phyloP scores from a whole-genome alignment of 2,113 vertebrate genomes.

The Oceanodroma tethys region DNA sequence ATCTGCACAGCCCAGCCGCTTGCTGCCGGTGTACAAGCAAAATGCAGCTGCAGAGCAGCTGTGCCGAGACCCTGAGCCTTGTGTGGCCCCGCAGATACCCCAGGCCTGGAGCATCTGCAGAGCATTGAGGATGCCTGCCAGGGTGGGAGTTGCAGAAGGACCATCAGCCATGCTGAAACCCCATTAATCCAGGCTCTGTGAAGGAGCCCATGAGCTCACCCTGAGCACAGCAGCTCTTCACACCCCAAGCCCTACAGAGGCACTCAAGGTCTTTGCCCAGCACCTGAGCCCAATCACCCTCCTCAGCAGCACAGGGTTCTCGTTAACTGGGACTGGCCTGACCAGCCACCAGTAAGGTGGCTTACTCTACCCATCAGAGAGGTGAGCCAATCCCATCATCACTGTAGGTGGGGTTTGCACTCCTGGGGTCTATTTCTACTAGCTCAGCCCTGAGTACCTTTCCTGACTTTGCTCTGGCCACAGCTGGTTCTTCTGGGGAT shows the following conservation, averaged over 20 bases:
- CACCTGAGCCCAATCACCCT: not conserved
- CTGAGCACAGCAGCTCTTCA: not conserved
- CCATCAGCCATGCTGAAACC: not conserved
- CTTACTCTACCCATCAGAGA: not conserved
- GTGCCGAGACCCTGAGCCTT: not conserved
- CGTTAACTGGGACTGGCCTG: not conserved
- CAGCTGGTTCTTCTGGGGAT: not conserved
- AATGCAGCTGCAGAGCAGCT: conserved; percentile 34
- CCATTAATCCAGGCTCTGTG: not conserved
- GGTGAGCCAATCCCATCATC: not conserved
- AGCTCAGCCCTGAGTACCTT: fast-evolving
- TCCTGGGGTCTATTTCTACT: not conserved
- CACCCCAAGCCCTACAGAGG: not conserved
- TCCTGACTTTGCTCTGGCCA: not conserved
- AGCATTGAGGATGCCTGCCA: not conserved
- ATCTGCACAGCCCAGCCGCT: not conserved
- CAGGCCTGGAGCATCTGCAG: not conserved
- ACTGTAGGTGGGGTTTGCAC: not conserved
- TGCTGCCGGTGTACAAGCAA: not conserved
- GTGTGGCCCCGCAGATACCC: not conserved
- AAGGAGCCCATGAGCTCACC: too few species aligned
- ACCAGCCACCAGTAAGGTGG: not conserved
- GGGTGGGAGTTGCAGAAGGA: not conserved
- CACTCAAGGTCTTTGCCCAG: not conserved
- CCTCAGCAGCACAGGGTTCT: not conserved